phyloP scores from a whole-genome alignment of 2,888 invertebrate genomes.

The Ceraclea dissimilis region DNA sequence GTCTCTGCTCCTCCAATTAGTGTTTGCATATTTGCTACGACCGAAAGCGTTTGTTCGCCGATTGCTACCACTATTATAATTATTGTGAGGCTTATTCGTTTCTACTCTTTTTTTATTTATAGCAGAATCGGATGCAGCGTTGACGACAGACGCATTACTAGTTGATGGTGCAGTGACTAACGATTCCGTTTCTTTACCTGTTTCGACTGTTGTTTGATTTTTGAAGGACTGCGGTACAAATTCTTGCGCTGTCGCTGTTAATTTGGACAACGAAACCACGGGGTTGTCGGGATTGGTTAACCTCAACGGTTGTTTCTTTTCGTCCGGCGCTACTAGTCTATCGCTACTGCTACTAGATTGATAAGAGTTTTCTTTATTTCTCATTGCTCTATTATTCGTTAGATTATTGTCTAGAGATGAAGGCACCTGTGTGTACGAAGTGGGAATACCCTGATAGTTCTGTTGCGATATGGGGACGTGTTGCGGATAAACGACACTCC shows the following conservation, averaged over 20 bases:
- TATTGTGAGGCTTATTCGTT: neutral
- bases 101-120: neutral
- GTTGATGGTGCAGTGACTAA: no score
- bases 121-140: neutral
- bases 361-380: neutral
- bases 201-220: neutral
- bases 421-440: neutral
- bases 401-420: neutral
- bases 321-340: no score
- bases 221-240: constrained; percentile 30
- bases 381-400: neutral
- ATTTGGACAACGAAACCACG: constrained; percentile 27
- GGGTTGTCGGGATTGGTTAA: neutral
- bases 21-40: constrained; percentile 3
- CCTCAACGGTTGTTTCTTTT: no score
- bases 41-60: neutral
- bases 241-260: constrained; percentile 34
- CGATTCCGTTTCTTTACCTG: neutral
- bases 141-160: no score
- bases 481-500: neutral
- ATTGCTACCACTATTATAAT: no score
- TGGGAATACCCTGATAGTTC: neutral
- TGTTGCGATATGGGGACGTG: neutral
- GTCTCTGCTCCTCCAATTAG: constrained; percentile 18
- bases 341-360: no score